Base-by-base conservation (phyloP, 2,113 vertebrate species). In the Sylvia atricapilla region DNA sequence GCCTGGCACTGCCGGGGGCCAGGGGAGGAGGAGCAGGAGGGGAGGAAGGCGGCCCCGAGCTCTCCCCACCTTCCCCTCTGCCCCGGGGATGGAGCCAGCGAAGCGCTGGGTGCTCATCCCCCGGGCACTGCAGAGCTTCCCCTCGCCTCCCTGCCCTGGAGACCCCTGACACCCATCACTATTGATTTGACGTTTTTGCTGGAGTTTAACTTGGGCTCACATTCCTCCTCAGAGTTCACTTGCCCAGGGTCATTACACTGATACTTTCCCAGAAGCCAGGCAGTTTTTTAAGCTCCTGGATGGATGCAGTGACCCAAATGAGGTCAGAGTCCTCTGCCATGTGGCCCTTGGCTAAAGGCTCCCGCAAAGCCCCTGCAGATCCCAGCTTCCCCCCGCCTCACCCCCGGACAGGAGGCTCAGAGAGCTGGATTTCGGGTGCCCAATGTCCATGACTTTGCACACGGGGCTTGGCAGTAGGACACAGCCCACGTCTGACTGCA, bases 91-190 rank as follows among this genome's bases (percentile, higher is more conserved):
- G 25, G 17, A 15, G 25, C 31, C 6, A 33, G 24, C 56, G 16
- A 17, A 17, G 13, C 0, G 6, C 21, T 3, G 27, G 35, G 31
- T 35, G 50, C 56, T 7, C 12, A 0, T 16, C 3, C n/a, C 41
- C 24, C 1, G 14, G 24, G 64, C 11, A 21, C 13, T 7, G 56
- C 47, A 24, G 13, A 0, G 68, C 27, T 62, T 25, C 59, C 67
- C 52, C 74, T 24, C 22, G 20, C 33, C 55, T 52, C 82, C 78
- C 31, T 23, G 10, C 43, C 62, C 10, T 4, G 22, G 18, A 41
- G 49, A 52, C 11, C 39, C 21, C 56, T 52, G 27, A 30, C 85
- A 31, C 58, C 0, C 2, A 20, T 25, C 23, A 18, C 43, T 23
- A 60, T 6, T 13, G 62, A 70, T 59, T 67, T 23, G 28, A 66